phyloP scores from a whole-genome alignment of 2,888 invertebrate species.

The Ptychoptera albimana region DNA sequence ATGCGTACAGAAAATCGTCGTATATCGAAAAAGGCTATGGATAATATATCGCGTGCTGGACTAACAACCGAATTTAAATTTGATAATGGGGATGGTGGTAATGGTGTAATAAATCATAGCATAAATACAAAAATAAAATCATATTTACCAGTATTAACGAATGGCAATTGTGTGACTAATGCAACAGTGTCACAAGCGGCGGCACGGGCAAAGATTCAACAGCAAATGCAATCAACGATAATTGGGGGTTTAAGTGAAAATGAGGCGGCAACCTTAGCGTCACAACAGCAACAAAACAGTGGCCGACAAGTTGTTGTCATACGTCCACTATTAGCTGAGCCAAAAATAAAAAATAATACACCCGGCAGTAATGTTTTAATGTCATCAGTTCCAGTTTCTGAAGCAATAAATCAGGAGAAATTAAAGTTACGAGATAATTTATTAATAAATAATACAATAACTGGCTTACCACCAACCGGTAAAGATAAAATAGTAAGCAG shows the following conservation, averaged over 20 bases:
- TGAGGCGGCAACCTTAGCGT: conserved; percentile 17
- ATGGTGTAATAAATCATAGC: conserved; percentile 11
- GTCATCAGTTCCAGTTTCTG: conserved; percentile 5
- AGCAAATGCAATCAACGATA: conserved; percentile 11
- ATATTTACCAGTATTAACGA: conserved; percentile 21
- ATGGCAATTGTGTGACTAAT: neutral
- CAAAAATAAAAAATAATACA: conserved; percentile 4
- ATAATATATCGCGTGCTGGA: conserved; percentile 53
- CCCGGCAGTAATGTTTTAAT: neutral
- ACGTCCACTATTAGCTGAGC: conserved; percentile 26
- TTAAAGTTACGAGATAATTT: neutral
- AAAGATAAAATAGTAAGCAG: neutral
- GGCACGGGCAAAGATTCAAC: neutral
- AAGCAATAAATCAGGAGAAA: conserved; percentile 10
- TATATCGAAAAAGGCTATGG: conserved; percentile 40
- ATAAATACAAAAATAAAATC: conserved; percentile 12
- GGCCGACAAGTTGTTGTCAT: conserved; percentile 37
- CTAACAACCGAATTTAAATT: conserved; percentile 39
- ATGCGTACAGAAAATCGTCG: conserved; percentile 21
- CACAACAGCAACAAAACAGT: conserved; percentile 6
- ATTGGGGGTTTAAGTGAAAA: conserved; percentile 1
- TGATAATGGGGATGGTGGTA: conserved; percentile 6
- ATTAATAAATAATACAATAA: conserved; percentile 8
- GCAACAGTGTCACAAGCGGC: neutral
- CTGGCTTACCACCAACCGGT: conserved; percentile 1